Evolutionary conservation across 2,888 invertebrate species (phyloP).

Genomic region (Melanostoma mellinum): DNA sequence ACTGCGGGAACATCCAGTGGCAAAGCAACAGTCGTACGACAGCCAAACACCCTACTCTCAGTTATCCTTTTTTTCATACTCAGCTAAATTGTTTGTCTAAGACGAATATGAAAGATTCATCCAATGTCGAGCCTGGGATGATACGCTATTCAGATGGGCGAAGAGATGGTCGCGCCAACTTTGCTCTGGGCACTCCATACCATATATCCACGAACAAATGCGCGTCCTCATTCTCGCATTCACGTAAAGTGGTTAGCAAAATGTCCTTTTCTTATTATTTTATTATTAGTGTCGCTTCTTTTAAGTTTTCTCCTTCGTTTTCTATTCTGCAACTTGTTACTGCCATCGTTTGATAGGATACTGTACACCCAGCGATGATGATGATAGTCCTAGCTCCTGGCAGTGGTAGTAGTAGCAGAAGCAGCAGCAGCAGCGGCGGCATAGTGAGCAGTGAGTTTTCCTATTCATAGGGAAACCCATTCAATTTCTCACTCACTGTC

Average conservation of each 20-base stretch:
- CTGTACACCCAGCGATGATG: constrained; percentile 14
- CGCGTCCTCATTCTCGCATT: background rate
- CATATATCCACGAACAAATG: background rate
- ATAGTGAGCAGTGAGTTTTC: constrained; percentile 22
- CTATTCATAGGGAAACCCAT: constrained; percentile 64
- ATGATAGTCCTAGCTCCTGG: constrained; percentile 12
- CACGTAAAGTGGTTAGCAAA: constrained; percentile 61
- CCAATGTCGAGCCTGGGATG: constrained; percentile 37
- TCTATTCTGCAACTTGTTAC: constrained; percentile 8
- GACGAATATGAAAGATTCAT: constrained; percentile 64
- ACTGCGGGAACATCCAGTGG: background rate
- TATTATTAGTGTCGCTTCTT: constrained; percentile 70
- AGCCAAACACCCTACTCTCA: constrained; percentile 23
- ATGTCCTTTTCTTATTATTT: constrained; percentile 72
- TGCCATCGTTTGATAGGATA: constrained; percentile 29
- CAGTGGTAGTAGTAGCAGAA: background rate
- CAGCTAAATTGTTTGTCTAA: constrained; percentile 68
- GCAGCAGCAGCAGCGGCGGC: background rate
- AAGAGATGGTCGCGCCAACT: constrained; percentile 1
- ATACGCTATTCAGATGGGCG: constrained; percentile 7
- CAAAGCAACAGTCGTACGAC: constrained; percentile 30
- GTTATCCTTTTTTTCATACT: constrained; percentile 63
- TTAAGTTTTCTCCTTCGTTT: constrained; percentile 52
- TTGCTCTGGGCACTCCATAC: background rate
- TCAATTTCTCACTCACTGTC: constrained; percentile 71